Conservation (phyloP, 2,113 vertebrate genomes). For the Isichthys henryi region DNA sequence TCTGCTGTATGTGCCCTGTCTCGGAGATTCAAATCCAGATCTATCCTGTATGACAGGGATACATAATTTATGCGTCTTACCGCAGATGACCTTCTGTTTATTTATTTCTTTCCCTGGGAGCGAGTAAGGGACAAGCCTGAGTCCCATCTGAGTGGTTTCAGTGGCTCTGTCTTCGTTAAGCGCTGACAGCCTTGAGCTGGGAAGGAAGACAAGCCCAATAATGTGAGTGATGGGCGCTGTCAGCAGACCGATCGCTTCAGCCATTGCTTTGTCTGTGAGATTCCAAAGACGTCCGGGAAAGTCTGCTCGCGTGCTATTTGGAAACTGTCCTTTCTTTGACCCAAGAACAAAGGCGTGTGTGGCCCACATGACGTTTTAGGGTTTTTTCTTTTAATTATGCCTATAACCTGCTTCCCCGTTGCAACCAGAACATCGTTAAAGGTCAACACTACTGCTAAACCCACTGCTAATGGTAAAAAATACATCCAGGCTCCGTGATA, state of each 20-base stretch:
- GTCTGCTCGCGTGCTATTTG: neutral
- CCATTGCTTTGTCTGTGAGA: neutral
- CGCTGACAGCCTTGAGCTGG: slow-evolving; percentile 11
- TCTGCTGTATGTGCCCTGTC: slow-evolving; percentile 10
- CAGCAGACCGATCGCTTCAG: neutral
- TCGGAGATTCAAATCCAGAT: slow-evolving; percentile 16
- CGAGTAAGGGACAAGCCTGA: neutral
- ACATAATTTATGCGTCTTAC: slow-evolving; percentile 24
- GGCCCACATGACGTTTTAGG: neutral
- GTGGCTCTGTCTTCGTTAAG: slow-evolving; percentile 10
- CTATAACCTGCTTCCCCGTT: neutral
- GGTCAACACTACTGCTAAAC: neutral
- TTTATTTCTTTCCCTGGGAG: slow-evolving; percentile 14
- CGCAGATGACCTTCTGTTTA: slow-evolving; percentile 20
- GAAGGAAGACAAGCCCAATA: neutral
- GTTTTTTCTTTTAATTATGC: neutral
- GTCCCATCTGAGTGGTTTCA: neutral
- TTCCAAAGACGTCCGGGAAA: neutral
- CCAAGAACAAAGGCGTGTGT: neutral
- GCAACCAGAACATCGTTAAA: neutral
- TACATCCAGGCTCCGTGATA: neutral
- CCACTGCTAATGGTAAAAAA: neutral
- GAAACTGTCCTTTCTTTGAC: neutral
- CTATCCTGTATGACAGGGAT: slow-evolving; percentile 21
- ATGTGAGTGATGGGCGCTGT: neutral